Evolutionary conservation across 2,797 vertebrate genomes (phyloP).

Genomic region (Diplodus sargus): DNA sequence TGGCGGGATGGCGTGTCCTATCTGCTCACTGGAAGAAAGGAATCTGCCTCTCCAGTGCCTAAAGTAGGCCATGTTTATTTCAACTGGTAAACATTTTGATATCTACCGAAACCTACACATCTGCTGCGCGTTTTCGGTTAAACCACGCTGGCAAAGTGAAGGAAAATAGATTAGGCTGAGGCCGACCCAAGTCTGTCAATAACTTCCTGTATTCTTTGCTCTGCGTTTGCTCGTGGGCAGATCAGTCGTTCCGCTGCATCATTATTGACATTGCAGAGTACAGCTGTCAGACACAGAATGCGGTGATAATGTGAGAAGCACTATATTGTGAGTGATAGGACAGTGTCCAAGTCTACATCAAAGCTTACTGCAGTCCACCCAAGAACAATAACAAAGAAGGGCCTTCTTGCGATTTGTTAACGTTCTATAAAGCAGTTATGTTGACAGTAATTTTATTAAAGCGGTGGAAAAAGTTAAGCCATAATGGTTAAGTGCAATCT

Average conservation of each 20-base stretch:
- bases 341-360: conserved; percentile 63
- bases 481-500: conserved; percentile 71
- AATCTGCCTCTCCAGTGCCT: conserved; percentile 82
- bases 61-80: conserved; percentile 87
- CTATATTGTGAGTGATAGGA: conserved; percentile 66
- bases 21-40: conserved; percentile 80
- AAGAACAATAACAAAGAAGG: conserved; percentile 46
- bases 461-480: conserved; percentile 59
- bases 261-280: conserved; percentile 74
- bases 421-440: conserved; percentile 28
- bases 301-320: conserved; percentile 76
- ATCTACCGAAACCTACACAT: conserved; percentile 87
- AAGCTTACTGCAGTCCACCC: conserved; percentile 43
- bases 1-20: conserved; percentile 83
- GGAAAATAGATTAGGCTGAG: conserved; percentile 73
- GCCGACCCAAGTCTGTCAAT: conserved; percentile 77
- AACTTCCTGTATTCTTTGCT: conserved; percentile 64
- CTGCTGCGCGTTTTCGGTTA: conserved; percentile 85
- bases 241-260: conserved; percentile 61
- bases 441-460: conserved; percentile 54
- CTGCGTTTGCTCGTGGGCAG: conserved; percentile 58
- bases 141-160: conserved; percentile 77
- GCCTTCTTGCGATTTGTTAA: conserved; percentile 27
- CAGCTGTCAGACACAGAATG: conserved; percentile 74
- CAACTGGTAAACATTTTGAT: conserved; percentile 89